Evolutionary conservation across 2,797 vertebrate genomes (phyloP).

Genomic region (Sparus aurata): DNA sequence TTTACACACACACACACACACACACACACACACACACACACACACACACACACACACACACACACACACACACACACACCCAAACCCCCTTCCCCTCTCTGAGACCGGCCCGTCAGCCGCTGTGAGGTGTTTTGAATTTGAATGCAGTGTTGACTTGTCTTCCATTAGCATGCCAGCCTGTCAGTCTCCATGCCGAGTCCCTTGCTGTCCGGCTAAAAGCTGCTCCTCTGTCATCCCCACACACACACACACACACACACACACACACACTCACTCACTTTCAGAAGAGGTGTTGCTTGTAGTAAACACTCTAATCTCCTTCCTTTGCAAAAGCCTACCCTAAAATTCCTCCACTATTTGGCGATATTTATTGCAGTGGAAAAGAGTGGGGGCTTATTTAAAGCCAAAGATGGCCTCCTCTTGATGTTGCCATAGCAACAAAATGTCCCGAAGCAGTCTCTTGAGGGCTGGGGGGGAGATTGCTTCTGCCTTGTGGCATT

Average conservation of each 20-base stretch:
- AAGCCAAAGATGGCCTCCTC: slow-evolving; percentile 60
- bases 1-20: not conserved
- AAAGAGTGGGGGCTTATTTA: slow-evolving; percentile 48
- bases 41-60: not conserved
- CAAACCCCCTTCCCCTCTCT: slow-evolving; percentile 1
- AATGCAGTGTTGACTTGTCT: slow-evolving; percentile 58
- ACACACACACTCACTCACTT: slow-evolving; percentile 28
- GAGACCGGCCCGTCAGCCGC: slow-evolving; percentile 29
- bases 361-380: slow-evolving; percentile 49
- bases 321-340: slow-evolving; percentile 22
- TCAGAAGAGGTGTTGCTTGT: slow-evolving; percentile 38
- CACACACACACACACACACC: not conserved
- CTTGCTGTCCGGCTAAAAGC: slow-evolving; percentile 37
- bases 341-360: slow-evolving; percentile 41
- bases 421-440: slow-evolving; percentile 73
- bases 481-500: slow-evolving; percentile 47
- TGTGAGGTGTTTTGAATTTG: slow-evolving; percentile 68
- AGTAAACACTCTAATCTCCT: slow-evolving; percentile 50
- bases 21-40: slow-evolving; percentile 2
- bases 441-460: slow-evolving; percentile 68
- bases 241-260: not conserved
- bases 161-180: slow-evolving; percentile 70
- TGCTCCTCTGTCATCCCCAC: slow-evolving; percentile 20
- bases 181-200: slow-evolving; percentile 36
- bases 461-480: slow-evolving; percentile 20